Evolutionary conservation across 2,113 vertebrate species (phyloP).

Genomic region (Eulacestoma nigropectus): DNA sequence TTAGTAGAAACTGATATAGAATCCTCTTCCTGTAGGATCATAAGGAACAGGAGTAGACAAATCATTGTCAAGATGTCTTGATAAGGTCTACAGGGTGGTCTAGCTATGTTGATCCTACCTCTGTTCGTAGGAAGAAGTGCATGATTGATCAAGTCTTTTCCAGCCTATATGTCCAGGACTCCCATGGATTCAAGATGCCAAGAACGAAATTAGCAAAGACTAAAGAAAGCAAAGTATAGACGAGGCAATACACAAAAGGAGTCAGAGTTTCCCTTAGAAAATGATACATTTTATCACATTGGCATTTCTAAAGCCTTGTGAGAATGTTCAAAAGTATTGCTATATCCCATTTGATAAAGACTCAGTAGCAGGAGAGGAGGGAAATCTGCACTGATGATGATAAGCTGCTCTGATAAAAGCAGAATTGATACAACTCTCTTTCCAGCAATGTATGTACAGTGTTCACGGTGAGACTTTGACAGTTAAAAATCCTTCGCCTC

Average conservation of each 20-base stretch:
- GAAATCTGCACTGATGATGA: neutral
- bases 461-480: neutral
- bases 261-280: neutral
- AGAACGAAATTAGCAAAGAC: neutral
- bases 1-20: neutral
- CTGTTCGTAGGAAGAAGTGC: neutral
- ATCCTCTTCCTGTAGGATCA: neutral
- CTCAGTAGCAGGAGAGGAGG: neutral
- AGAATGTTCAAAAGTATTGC: neutral
- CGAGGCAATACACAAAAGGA: neutral
- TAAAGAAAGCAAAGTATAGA: neutral
- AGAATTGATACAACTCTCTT: neutral
- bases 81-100: neutral
- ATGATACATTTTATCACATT: accelerated
- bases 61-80: neutral
- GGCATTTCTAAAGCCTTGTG: neutral
- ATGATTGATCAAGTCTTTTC: neutral
- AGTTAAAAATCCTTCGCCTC: neutral
- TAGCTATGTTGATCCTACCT: neutral
- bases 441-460: accelerated
- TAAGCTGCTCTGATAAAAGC: neutral
- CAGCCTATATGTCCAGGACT: neutral
- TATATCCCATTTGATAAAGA: neutral
- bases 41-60: neutral
- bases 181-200: neutral